A percentile compares a stretch with the other conserved stretches of the same genome.
These are phyloP conservation scores for Slavum lentiscoides DNA, from an alignment of 2,888 invertebrate genomes.

Conservation along the genomic window DNA sequence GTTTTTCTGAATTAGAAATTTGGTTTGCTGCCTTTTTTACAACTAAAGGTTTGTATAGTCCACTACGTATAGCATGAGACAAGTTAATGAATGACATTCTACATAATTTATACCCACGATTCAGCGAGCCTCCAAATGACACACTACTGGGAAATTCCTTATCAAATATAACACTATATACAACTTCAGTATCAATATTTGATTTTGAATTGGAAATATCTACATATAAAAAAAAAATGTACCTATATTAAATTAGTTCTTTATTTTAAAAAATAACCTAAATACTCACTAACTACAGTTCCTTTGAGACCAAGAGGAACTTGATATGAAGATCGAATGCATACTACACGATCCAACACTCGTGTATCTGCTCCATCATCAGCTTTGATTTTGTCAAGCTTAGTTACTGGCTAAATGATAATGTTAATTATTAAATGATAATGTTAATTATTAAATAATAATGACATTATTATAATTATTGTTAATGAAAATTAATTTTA, in stretches of 20 bases:
- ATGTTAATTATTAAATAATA: neutral
- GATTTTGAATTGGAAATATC: slow-evolving; percentile 46
- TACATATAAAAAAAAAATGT: slow-evolving; percentile 17
- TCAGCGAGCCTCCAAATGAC: slow-evolving; percentile 29
- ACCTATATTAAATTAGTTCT: neutral
- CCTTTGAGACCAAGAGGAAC: slow-evolving; percentile 84
- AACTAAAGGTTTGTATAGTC: slow-evolving; percentile 38
- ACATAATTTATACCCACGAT: slow-evolving; percentile 40
- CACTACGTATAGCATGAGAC: slow-evolving; percentile 42
- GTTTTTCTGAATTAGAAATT: slow-evolving; percentile 29
- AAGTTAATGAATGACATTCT: slow-evolving; percentile 51
- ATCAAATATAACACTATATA: slow-evolving; percentile 84
- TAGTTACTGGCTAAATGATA: slow-evolving; percentile 61
- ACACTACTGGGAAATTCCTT: slow-evolving; percentile 72
- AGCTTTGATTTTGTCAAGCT: slow-evolving; percentile 66
- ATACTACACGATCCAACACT: slow-evolving; percentile 84
- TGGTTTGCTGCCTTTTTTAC: slow-evolving; percentile 11
- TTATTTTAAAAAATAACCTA: too few relatives aligned
- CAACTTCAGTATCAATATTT: slow-evolving; percentile 60
- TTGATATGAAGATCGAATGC: slow-evolving; percentile 72
- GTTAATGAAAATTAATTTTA: slow-evolving; percentile 16
- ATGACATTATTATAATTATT: neutral
- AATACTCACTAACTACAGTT: slow-evolving; percentile 71
- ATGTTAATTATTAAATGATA: neutral
- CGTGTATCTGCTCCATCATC: slow-evolving; percentile 70